A percentile compares a stretch with the other conserved stretches of the same genome.
phyloP scores from a whole-genome alignment of 2,888 invertebrate species.

The Onthophagus sagittarius region DNA sequence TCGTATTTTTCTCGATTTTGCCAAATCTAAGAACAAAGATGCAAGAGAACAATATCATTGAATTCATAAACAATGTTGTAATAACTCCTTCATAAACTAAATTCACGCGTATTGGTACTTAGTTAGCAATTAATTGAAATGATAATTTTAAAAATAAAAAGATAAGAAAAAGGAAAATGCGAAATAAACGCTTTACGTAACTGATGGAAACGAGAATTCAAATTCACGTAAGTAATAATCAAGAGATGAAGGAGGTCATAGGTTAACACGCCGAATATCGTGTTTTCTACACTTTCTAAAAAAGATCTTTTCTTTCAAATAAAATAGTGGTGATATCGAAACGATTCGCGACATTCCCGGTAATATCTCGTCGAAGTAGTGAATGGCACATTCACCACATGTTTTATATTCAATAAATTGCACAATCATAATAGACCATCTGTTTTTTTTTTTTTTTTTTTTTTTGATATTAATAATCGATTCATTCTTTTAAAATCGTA shows the following conservation, averaged over 20 bases:
- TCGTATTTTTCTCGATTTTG: no score
- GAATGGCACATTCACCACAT: background rate
- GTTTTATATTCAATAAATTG: background rate
- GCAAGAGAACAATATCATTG: no score
- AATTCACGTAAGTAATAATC: background rate
- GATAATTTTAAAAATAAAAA: no score
- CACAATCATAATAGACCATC: background rate
- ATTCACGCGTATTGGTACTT: no score
- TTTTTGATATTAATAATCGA: no score
- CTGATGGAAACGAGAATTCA: background rate
- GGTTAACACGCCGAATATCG: background rate
- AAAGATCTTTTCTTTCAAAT: background rate
- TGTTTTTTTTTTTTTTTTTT: background rate
- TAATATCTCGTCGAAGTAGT: background rate
- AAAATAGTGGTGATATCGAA: background rate
- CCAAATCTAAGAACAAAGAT: no score
- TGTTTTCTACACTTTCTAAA: background rate
- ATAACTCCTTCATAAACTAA: no score
- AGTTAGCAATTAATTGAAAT: no score
- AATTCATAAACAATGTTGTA: no score
- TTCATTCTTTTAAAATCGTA: no score
- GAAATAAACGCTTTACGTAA: background rate
- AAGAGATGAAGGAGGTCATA: background rate
- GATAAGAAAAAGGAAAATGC: no score
- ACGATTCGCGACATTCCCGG: background rate